Base-by-base conservation (phyloP, 1,140 invertebrate genomes). In the Pseudomyrmex cubaensis region DNA sequence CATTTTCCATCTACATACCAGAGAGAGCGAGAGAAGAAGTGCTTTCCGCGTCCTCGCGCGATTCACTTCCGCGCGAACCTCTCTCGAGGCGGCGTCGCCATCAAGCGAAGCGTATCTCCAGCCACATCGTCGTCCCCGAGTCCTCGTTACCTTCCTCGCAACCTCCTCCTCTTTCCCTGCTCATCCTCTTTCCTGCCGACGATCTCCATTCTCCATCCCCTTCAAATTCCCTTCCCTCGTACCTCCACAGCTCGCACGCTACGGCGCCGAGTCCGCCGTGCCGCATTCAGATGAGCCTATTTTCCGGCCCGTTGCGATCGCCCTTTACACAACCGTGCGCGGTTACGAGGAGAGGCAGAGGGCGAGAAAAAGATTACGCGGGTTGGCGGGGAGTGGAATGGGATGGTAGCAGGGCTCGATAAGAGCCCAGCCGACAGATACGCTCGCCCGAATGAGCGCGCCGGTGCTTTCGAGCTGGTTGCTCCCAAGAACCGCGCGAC, bases 201-300 rank as follows among this genome's bases (percentile, higher is more conserved):
- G 76, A 80, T 85, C 82, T 72, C 83, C 84, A 85, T 87, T 83
- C 85, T 80, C 78, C 86, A 77, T 35, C 64, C 85, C 78, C 83
- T 25, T 66, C 46, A 66, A 72, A 35, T 35, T 35, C 35, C 35
- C 75, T 72, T 22, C 83, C 82, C 57, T 63, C 20, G 67, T 67
- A 9, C 66, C 83, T 57, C 86, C 59, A 57, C 35, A 20, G 17
- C 54, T 35, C 35, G 35, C 62, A 56, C 52, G 66, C 63, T 52
- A 82, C 67, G 54, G 50, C 54, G 76, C 44, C 63, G 62, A 59
- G 73, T 77, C 85, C 82, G 85, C 87, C 83, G 87, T 87, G 63
- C 78, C 87, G 91, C 90, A 91, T 92, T 91, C 91, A 90, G 90
- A 91, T 91, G 91, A 92, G 91, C 90, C 90, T 89, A 91, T 91